Evolutionary conservation across 2,888 invertebrate genomes (phyloP).

Genomic region (Drosophila lacicola): DNA sequence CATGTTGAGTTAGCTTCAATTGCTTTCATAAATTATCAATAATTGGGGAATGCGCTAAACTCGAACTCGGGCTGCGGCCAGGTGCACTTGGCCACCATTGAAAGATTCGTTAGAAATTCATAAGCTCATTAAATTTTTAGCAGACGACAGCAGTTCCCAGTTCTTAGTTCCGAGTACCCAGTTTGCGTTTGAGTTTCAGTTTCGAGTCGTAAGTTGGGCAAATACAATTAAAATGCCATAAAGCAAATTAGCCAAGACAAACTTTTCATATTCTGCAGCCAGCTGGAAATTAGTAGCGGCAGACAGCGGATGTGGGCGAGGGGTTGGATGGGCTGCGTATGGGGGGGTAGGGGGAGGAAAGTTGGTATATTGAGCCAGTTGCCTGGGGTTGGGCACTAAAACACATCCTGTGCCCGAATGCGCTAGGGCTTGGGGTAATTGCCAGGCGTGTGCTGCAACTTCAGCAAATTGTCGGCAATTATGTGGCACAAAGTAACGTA

Average conservation of each 20-base stretch:
- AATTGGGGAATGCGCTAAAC: slow-evolving; percentile 59
- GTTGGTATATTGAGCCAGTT: slow-evolving; percentile 17
- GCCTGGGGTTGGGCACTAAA: slow-evolving; percentile 61
- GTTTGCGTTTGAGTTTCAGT: slow-evolving; percentile 5
- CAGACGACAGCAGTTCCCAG: slow-evolving; percentile 41
- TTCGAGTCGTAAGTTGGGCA: slow-evolving; percentile 49
- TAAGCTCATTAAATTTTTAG: slow-evolving; percentile 77
- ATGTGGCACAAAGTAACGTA: slow-evolving; percentile 73
- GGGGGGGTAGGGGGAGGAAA: neutral
- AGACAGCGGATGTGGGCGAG: slow-evolving; percentile 26
- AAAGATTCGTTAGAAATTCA: slow-evolving; percentile 65
- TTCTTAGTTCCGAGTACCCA: slow-evolving; percentile 1
- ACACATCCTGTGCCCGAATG: slow-evolving; percentile 66
- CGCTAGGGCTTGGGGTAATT: slow-evolving; percentile 59
- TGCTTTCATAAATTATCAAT: slow-evolving; percentile 72
- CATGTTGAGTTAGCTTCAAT: slow-evolving; percentile 61
- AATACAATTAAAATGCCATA: slow-evolving; percentile 80
- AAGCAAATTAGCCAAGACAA: slow-evolving; percentile 79
- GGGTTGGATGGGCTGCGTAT: neutral
- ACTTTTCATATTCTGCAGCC: slow-evolving; percentile 75
- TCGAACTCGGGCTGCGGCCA: slow-evolving; percentile 7
- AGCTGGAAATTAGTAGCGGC: slow-evolving; percentile 70
- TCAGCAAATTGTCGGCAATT: slow-evolving; percentile 81
- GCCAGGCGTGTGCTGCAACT: slow-evolving; percentile 77
- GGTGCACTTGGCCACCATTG: slow-evolving; percentile 31